A percentile compares a stretch with the other conserved stretches of the same genome.
These are phyloP conservation scores for Eupeodes latifasciatus DNA, from an alignment of 2,888 invertebrate genomes.

Conservation along the genomic window DNA sequence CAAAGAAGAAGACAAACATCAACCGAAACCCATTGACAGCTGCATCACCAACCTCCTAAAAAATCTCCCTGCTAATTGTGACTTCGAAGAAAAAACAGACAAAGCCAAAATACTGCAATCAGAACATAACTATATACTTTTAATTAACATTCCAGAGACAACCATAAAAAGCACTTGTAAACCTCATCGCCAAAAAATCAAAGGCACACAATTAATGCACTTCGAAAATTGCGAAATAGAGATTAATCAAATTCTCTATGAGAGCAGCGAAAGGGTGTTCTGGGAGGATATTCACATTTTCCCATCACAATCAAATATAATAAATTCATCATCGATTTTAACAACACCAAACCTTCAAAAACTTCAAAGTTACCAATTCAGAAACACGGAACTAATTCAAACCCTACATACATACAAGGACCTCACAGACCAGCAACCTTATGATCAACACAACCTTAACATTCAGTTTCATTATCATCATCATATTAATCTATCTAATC, in stretches of 20 bases:
- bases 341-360: background rate
- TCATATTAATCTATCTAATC: background rate
- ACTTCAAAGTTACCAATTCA: background rate
- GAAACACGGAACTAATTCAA: background rate
- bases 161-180: background rate
- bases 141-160: constrained; percentile 9
- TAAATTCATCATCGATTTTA: background rate
- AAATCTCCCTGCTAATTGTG: background rate
- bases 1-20: constrained; percentile 11
- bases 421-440: background rate
- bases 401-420: background rate
- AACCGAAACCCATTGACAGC: background rate
- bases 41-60: background rate
- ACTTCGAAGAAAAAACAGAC: background rate
- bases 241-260: background rate
- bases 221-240: no score
- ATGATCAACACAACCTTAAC: background rate
- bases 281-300: constrained; percentile 21
- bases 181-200: no score
- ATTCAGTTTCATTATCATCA: background rate
- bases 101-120: constrained; percentile 17
- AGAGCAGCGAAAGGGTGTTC: background rate
- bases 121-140: constrained; percentile 21
- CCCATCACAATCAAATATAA: constrained; percentile 6
- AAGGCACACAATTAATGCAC: no score